Evolutionary conservation across 2,113 vertebrate genomes (phyloP).

Genomic region (Sinocyclocheilus maitianheensis): DNA sequence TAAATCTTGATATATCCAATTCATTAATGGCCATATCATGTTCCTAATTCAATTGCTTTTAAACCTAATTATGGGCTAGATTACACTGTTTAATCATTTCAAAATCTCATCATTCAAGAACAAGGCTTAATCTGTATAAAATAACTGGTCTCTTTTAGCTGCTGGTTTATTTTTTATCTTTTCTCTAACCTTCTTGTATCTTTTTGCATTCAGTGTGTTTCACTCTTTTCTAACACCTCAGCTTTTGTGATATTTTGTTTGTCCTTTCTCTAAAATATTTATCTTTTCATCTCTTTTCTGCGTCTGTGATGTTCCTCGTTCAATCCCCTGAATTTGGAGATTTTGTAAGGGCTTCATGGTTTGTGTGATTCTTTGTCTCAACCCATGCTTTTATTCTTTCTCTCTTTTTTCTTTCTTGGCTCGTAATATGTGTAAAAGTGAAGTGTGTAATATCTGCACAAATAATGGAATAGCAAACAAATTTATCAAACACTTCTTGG

Average conservation of each 20-base stretch:
- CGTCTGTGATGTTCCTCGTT: not conserved
- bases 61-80: not conserved
- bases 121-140: not conserved
- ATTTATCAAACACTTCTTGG: not conserved
- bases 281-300: not conserved
- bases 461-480: not conserved
- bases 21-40: not conserved
- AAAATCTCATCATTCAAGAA: not conserved
- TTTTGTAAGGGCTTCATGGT: not conserved
- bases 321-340: not conserved
- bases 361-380: not conserved
- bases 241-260: not conserved
- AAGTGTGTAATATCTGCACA: not conserved
- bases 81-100: not conserved
- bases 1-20: not conserved
- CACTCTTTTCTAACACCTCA: not conserved
- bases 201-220: not conserved
- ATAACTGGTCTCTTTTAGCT: too few species aligned
- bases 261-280: not conserved
- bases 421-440: not conserved
- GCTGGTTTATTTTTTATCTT: not conserved
- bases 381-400: not conserved
- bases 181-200: not conserved
- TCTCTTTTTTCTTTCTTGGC: not conserved
- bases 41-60: not conserved